Evolutionary conservation across 2,113 vertebrate genomes (phyloP).

Genomic region (Puma concolor): DNA sequence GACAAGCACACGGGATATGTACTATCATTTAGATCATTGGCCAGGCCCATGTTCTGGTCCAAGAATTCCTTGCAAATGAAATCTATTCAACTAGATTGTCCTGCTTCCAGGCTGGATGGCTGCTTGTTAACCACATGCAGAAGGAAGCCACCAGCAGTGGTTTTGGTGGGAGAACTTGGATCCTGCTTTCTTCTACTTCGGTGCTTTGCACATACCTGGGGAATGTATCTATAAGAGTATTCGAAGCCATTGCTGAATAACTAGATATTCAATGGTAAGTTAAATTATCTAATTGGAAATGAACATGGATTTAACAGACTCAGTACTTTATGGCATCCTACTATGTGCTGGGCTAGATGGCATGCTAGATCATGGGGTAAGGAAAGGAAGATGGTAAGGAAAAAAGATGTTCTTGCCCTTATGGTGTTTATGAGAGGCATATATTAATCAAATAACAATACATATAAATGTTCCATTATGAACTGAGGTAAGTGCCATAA

Average conservation of each 20-base stretch:
- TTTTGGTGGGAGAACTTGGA: neutral
- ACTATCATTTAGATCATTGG: neutral
- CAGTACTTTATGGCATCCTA: constrained; percentile 27
- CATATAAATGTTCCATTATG: neutral
- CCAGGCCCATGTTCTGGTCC: neutral
- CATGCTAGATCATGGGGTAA: neutral
- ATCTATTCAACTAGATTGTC: neutral
- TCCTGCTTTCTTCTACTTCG: neutral
- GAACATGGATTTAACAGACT: constrained; percentile 20
- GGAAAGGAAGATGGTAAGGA: neutral
- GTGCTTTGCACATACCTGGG: neutral
- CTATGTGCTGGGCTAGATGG: neutral
- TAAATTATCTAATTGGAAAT: constrained; percentile 40
- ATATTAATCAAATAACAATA: constrained; percentile 23
- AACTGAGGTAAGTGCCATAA: neutral
- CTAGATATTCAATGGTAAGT: neutral
- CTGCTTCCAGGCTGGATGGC: neutral
- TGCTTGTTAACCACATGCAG: neutral
- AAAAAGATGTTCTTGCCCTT: neutral
- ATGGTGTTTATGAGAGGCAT: neutral
- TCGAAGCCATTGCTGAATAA: neutral
- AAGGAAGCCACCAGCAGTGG: neutral
- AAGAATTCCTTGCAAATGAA: neutral
- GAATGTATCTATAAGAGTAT: neutral
- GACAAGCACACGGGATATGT: neutral